phyloP scores from a whole-genome alignment of 1,140 invertebrate species.

The Metopolophium dirhodum region DNA sequence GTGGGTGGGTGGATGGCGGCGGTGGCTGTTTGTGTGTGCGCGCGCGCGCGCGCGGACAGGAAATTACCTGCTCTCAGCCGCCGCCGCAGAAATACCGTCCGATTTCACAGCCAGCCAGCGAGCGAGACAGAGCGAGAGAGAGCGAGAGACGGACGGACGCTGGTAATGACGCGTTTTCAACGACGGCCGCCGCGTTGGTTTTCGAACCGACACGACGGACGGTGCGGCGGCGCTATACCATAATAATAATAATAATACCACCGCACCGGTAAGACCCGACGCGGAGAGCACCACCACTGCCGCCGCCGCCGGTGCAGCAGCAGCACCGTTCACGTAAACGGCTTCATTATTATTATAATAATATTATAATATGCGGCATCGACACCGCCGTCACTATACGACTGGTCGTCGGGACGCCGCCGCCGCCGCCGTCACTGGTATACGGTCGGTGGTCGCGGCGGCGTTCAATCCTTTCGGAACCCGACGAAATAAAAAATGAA shows the following conservation, averaged over 20 bases:
- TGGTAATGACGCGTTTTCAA: neutral
- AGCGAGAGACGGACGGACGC: neutral
- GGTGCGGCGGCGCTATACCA: slow-evolving; percentile 36
- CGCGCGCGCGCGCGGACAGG: slow-evolving; percentile 37
- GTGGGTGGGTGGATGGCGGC: neutral
- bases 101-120: neutral
- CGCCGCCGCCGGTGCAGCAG: neutral
- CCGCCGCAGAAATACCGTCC: slow-evolving; percentile 15
- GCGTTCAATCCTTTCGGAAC: neutral
- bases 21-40: neutral
- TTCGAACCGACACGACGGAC: neutral
- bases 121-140: neutral
- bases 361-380: slow-evolving; percentile 28
- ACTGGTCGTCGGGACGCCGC: neutral
- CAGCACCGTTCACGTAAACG: slow-evolving; percentile 35
- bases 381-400: neutral
- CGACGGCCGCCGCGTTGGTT: neutral
- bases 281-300: neutral
- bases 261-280: neutral
- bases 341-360: slow-evolving; percentile 52
- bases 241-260: slow-evolving; percentile 41
- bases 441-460: neutral
- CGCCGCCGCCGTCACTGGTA: no score
- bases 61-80: slow-evolving; percentile 48
- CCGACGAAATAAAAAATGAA: neutral